These are phyloP conservation scores for Willowsia nigromaculata DNA, from an alignment of 2,888 invertebrate genomes.

Conservation along the genomic window DNA sequence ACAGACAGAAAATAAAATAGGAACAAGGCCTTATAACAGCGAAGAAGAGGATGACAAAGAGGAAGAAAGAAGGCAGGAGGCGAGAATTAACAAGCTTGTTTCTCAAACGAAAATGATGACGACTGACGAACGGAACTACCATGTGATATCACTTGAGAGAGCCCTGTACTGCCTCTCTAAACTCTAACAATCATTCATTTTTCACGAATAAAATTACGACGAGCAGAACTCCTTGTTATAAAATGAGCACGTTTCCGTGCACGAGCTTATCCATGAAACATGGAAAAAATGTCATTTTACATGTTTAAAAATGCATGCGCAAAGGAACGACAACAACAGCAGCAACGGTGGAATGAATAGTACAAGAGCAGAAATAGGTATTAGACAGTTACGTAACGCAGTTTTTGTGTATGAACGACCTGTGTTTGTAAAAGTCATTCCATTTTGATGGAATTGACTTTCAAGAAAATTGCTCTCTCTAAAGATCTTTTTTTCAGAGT, in stretches of 20 bases:
- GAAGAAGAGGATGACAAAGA: not conserved
- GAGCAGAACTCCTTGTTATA: no score
- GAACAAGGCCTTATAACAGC: not conserved
- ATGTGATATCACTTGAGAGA: not conserved
- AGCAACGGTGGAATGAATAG: not conserved
- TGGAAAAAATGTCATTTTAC: slow-evolving; percentile 6
- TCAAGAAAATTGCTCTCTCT: slow-evolving; percentile 11
- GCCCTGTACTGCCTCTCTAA: not conserved
- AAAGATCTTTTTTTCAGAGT: not conserved
- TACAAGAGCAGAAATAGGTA: not conserved
- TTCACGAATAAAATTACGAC: not conserved
- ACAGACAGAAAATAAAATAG: slow-evolving; percentile 30
- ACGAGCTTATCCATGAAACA: slow-evolving; percentile 8
- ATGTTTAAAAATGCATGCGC: not conserved
- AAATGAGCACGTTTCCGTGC: not conserved
- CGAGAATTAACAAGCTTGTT: slow-evolving; percentile 43
- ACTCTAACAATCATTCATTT: slow-evolving; percentile 33
- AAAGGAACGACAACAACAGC: not conserved
- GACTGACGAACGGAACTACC: slow-evolving; percentile 16
- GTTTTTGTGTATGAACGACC: not conserved
- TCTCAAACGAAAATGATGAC: not conserved
- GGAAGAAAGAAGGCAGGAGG: not conserved
- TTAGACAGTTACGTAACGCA: not conserved
- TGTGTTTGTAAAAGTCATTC: not conserved
- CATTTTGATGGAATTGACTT: not conserved